phyloP scores from a whole-genome alignment of 2,113 vertebrate species.

The Neomonachus schauinslandi region DNA sequence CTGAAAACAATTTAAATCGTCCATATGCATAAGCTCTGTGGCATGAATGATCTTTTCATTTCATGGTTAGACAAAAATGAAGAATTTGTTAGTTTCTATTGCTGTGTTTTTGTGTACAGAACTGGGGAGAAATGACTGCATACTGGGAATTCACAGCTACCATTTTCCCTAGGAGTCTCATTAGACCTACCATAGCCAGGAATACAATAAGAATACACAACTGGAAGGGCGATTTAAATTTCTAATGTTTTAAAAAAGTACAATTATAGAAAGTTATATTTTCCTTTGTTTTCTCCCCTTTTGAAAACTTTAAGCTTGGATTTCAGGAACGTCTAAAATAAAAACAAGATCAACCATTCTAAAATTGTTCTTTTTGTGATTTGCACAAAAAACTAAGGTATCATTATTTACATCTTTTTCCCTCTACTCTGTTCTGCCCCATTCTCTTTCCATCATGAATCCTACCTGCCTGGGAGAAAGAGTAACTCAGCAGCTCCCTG shows the following conservation, averaged over 20 bases:
- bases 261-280: not conserved
- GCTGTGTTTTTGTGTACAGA: not conserved
- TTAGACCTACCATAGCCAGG: not conserved
- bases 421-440: not conserved
- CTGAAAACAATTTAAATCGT: conserved; percentile 83
- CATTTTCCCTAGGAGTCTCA: not conserved
- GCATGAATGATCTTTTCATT: conserved; percentile 84
- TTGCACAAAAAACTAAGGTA: not conserved
- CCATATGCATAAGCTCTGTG: conserved; percentile 71
- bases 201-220: not conserved
- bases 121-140: not conserved
- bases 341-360: not conserved
- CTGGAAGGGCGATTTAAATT: conserved; percentile 29
- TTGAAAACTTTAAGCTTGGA: not conserved
- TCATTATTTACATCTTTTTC: not conserved
- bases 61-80: conserved; percentile 69
- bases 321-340: not conserved
- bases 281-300: not conserved
- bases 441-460: not conserved
- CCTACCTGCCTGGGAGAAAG: not conserved
- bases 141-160: not conserved
- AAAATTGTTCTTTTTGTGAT: not conserved
- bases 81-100: conserved; percentile 64
- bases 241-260: conserved; percentile 17
- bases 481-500: not conserved